Evolutionary conservation across 2,113 vertebrate species (phyloP).

Genomic region (Athene cunicularia): DNA sequence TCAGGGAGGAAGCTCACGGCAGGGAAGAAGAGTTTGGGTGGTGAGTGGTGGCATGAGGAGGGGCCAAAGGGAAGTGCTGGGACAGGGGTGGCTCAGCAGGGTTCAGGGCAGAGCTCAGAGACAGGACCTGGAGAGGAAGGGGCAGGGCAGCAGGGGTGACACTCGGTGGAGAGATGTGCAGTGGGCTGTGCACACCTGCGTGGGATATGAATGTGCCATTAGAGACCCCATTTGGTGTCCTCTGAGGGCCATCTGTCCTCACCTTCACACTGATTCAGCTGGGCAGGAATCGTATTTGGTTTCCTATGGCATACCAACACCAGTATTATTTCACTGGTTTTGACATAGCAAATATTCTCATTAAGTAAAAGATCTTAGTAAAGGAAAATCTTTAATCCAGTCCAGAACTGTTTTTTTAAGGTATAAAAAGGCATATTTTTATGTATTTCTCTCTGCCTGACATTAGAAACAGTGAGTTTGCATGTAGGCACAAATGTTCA

Average conservation of each 20-base stretch:
- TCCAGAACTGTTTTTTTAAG: neutral
- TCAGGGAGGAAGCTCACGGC: neutral
- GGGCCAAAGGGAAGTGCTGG: rapidly evolving
- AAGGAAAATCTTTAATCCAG: neutral
- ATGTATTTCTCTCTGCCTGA: neutral
- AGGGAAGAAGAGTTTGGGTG: neutral
- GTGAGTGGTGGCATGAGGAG: rapidly evolving
- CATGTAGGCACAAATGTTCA: neutral
- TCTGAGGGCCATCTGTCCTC: neutral
- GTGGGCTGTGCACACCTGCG: neutral
- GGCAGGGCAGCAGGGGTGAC: rapidly evolving
- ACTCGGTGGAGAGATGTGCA: rapidly evolving
- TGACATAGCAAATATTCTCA: neutral
- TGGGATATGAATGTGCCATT: rapidly evolving
- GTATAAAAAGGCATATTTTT: neutral
- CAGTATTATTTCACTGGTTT: neutral
- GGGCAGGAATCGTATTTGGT: neutral
- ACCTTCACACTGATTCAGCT: neutral
- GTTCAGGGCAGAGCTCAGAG: neutral
- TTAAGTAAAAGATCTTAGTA: neutral
- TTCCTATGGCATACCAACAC: neutral
- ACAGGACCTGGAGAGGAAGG: neutral
- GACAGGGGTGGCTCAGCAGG: neutral
- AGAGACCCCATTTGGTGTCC: neutral
- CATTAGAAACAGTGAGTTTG: neutral